Evolutionary conservation across 2,113 vertebrate genomes (phyloP).

Genomic region (Parotia lawesii): DNA sequence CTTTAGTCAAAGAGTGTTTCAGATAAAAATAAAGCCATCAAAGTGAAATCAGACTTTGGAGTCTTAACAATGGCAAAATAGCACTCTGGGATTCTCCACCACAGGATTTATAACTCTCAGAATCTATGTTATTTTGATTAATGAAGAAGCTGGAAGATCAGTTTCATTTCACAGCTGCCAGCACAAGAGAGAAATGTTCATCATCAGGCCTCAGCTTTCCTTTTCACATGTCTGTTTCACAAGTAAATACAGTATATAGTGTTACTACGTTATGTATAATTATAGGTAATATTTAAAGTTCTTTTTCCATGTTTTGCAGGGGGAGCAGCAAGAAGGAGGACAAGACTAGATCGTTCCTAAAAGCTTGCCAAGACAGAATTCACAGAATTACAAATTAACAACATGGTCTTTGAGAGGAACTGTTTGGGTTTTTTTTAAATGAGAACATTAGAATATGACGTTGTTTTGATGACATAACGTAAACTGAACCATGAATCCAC

Average conservation of each 20-base stretch:
- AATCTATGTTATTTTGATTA: neutral
- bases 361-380: neutral
- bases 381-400: neutral
- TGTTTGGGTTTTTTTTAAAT: neutral
- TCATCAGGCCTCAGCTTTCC: neutral
- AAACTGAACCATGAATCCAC: slow-evolving; percentile 48
- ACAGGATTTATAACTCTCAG: neutral
- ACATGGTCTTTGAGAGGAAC: neutral
- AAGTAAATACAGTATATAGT: neutral
- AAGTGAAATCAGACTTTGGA: neutral
- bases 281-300: neutral
- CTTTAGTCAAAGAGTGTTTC: neutral
- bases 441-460: neutral
- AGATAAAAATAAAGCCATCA: neutral
- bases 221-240: neutral
- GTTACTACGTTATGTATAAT: neutral
- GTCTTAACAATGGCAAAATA: neutral
- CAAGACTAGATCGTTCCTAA: slow-evolving; percentile 61
- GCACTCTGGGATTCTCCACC: neutral
- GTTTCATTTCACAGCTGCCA: neutral
- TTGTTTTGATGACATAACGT: neutral
- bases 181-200: neutral
- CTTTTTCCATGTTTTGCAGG: slow-evolving; percentile 13
- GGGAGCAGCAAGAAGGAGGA: slow-evolving; percentile 62
- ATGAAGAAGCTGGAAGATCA: neutral